Evolutionary conservation across 2,113 vertebrate genomes (phyloP).

Genomic region (Anthoscopus minutus): DNA sequence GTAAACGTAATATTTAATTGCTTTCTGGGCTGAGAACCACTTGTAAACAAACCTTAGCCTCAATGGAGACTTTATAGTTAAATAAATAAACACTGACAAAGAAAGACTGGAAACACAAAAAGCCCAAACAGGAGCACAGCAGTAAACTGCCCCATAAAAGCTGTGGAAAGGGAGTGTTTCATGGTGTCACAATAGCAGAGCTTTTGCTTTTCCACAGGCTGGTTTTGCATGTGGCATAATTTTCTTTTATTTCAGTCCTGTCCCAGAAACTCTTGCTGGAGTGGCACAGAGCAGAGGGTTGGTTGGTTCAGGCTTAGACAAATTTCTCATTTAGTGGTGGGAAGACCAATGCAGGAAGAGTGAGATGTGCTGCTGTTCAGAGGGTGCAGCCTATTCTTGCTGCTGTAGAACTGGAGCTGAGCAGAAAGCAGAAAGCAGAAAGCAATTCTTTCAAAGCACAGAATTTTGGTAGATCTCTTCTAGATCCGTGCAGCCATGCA

Average conservation of each 20-base stretch:
- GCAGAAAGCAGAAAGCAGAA: neutral
- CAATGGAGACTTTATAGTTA: slow-evolving; percentile 1
- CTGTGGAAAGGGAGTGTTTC: neutral
- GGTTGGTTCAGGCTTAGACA: neutral
- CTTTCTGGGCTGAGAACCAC: neutral
- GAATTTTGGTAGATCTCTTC: neutral
- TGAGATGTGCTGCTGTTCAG: neutral
- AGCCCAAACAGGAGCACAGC: neutral
- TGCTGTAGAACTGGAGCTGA: neutral
- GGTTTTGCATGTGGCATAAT: neutral
- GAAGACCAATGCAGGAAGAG: neutral
- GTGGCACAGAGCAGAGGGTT: neutral
- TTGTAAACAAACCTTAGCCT: slow-evolving; percentile 12
- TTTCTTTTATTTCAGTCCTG: neutral
- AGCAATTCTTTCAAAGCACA: neutral
- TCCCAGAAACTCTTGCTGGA: neutral
- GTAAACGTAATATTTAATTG: slow-evolving; percentile 11
- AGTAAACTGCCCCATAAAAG: slow-evolving; percentile 33
- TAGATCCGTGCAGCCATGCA: neutral
- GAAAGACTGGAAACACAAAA: neutral
- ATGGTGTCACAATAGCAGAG: neutral
- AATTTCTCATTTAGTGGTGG: neutral
- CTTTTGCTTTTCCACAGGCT: neutral
- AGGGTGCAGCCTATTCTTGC: neutral
- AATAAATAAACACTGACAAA: slow-evolving; percentile 28